Conservation (phyloP, 2,113 vertebrate species). For the Pedetes capensis region DNA sequence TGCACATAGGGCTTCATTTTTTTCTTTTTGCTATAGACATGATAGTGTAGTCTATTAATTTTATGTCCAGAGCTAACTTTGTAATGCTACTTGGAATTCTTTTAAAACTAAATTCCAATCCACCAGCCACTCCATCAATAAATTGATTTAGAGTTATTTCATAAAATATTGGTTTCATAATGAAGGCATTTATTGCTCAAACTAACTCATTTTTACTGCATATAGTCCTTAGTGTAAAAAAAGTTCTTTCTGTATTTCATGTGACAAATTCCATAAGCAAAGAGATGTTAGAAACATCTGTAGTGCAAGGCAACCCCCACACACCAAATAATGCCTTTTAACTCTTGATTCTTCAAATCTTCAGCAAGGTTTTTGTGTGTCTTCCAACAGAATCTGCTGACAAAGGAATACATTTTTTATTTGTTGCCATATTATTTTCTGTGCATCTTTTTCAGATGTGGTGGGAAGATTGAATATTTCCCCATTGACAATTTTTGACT, state of each 20-base stretch:
- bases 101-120: neutral
- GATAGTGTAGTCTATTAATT: neutral
- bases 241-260: neutral
- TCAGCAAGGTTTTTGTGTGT: neutral
- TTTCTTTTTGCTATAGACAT: neutral
- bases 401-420: slow-evolving; percentile 50
- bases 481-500: slow-evolving; percentile 5
- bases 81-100: neutral
- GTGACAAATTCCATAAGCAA: slow-evolving; percentile 52
- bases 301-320: slow-evolving; percentile 22
- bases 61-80: neutral
- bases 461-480: slow-evolving; percentile 49
- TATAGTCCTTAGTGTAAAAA: neutral
- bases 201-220: neutral
- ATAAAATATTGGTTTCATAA: neutral
- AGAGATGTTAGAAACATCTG: slow-evolving; percentile 57
- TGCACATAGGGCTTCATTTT: neutral
- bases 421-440: slow-evolving; percentile 30
- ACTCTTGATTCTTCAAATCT: slow-evolving; percentile 52
- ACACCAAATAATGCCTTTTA: slow-evolving; percentile 45
- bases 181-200: neutral
- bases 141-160: neutral
- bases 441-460: neutral
- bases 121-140: neutral
- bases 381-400: slow-evolving; percentile 51